Base-by-base conservation (phyloP, 1,140 invertebrate species). In the Drosophila leontia region DNA sequence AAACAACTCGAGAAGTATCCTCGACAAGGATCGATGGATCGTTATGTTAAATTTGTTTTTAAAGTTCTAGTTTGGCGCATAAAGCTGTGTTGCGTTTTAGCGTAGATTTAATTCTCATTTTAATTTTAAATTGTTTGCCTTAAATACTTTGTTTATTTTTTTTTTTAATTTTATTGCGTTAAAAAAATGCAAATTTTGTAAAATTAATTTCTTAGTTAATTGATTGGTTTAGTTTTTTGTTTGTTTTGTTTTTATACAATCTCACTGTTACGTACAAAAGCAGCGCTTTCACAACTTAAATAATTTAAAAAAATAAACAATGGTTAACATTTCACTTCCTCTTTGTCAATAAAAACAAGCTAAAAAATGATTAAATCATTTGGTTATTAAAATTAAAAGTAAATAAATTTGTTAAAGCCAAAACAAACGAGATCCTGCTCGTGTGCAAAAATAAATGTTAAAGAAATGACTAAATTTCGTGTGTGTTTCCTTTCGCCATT, bases 401-500 rank as follows among this genome's bases (percentile, higher is more conserved):
- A 88, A 91, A 71, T 78, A 69, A 47, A 72, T 75, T 80, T 70
- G 71, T 91, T 91, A 92, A 91, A 92, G 87, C 86, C 91, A 92
- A 72, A 87, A 87, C 84, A 88, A 84, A 82, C 91, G 91, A 92
- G 91, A 92, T 92, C 91, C 91, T 91, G 91, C 91, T 92, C 91
- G 87, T 75, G 79, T 90, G 84, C 85, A 90, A 88, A 81, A 11
- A 11, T 51, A 32, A 11, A 15, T 23, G 65, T 79, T 67, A 60
- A 61, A 64, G 75, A 86, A 76, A 76, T 78, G 72, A 78, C 77
- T 85, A 62, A 39, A 57, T 55, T 57, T 57, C 69, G 65, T 56
- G 41, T 67, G 47, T 32, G 15, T 29, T 60, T 9, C 12, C 70
- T 60, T 29, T 50, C 37, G 58, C 53, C 53, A 58, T 68, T 65